Percentiles rank a stretch among this genome's conserved stretches.
Evolutionary conservation across 1,140 invertebrate species (phyloP).

Genomic region (Battus philenor): DNA sequence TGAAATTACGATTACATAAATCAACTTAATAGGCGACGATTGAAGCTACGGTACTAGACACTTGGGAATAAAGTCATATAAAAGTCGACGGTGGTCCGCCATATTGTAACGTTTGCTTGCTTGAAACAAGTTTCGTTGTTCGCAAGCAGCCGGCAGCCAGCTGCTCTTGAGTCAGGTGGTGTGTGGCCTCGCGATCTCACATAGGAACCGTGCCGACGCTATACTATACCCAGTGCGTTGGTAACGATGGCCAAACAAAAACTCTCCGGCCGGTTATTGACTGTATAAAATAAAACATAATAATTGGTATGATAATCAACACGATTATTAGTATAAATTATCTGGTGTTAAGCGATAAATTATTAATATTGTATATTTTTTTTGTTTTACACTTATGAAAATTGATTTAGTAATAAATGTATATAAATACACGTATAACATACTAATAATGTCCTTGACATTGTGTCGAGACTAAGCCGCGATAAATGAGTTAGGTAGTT

Average conservation of each 20-base stretch:
- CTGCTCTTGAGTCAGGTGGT: constrained; percentile 68
- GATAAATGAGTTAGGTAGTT: background rate
- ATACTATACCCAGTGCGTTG: constrained; percentile 13
- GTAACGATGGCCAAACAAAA: background rate
- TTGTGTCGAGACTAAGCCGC: background rate
- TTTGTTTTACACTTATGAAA: too few relatives aligned
- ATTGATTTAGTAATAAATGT: constrained; percentile 3
- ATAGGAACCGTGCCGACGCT: constrained; percentile 27
- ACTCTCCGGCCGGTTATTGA: too few relatives aligned
- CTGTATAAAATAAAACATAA: too few relatives aligned
- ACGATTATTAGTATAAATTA: too few relatives aligned
- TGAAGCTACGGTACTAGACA: background rate
- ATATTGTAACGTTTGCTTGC: constrained; percentile 56
- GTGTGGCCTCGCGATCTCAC: constrained; percentile 48
- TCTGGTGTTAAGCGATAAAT: too few relatives aligned
- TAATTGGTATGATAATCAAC: too few relatives aligned
- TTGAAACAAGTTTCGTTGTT: constrained; percentile 64
- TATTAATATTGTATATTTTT: too few relatives aligned
- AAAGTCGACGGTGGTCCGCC: constrained; percentile 39
- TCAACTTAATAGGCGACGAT: too few relatives aligned
- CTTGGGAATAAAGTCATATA: constrained; percentile 8
- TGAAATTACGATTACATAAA: background rate
- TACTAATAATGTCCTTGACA: constrained; percentile 13
- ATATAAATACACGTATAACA: too few relatives aligned
- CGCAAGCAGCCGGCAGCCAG: constrained; percentile 61